These are phyloP conservation scores for Harpalus rubripes DNA, from an alignment of 2,888 invertebrate species.

Conservation along the genomic window DNA sequence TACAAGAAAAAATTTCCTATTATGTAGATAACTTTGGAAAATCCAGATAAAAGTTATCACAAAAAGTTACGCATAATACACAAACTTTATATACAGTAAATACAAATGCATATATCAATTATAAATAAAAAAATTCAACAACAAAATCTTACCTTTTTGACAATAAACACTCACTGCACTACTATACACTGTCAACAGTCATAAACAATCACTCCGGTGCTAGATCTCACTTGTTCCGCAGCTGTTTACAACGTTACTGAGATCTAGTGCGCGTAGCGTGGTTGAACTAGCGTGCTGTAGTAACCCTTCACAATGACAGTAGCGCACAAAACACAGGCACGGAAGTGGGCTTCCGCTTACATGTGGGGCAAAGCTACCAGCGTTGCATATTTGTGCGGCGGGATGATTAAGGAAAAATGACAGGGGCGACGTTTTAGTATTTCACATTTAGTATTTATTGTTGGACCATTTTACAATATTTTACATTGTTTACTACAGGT, in stretches of 20 bases:
- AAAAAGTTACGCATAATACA: background rate
- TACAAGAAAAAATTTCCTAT: background rate
- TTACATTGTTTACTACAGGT: too few species aligned
- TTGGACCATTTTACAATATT: too few species aligned
- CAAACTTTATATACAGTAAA: background rate
- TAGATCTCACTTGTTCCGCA: constrained; percentile 20
- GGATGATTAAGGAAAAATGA: background rate
- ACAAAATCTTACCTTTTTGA: background rate
- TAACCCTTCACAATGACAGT: background rate
- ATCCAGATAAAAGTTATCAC: background rate
- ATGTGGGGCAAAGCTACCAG: background rate
- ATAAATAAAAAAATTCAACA: constrained; percentile 6
- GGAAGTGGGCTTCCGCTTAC: constrained; percentile 29
- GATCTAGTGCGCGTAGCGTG: constrained; percentile 18
- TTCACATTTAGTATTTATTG: too few species aligned
- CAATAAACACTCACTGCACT: background rate
- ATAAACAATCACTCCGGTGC: background rate
- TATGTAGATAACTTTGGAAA: background rate
- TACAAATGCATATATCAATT: background rate
- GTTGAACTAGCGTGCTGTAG: background rate
- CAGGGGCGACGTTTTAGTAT: background rate
- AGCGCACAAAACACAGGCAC: background rate
- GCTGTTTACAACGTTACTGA: constrained; percentile 20
- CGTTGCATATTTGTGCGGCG: background rate
- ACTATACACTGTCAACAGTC: constrained; percentile 2